Evolutionary conservation across 2,888 invertebrate species (phyloP), one percentile per base, ranked within the genome.

Genomic region (Lottia scabra): DNA sequence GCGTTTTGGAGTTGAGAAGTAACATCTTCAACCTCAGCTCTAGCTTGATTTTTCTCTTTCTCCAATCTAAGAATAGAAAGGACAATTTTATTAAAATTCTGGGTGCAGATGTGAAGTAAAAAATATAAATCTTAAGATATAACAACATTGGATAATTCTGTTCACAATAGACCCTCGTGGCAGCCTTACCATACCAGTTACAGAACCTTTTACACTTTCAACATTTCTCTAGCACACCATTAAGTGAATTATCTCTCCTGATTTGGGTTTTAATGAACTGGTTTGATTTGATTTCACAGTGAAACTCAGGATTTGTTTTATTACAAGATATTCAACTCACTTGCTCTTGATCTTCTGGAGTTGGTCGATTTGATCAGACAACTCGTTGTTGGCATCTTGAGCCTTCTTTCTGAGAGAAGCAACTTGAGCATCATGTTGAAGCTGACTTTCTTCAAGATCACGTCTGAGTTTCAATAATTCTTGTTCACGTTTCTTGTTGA

Each of bases 401-500:
- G 99, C 98, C 94, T 99, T 99, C 94, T 99, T 99, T 92, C 98
- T 95, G 89, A 99, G 93, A 91, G 95, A 95, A 89, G 96, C 95
- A 89, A 98, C 93, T 83, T 97, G 95, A 78, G 95, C 94, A 92
- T 99, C 99, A 91, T 98, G 97, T 92, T 98, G 98, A 91, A 98
- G 96, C 93, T 97, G 97, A 90, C 96, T 94, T 91, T 99, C 98
- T 91, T 99, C 99, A 88, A 99, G 93, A 91, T 99, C 99, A 63
- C 84, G 95, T 87, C 98, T 95, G 86, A 99, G 94, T 91, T 98
- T 99, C 93, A 96, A 95, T 87, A 99, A 94, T 92, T 99, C 99
- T 87, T 97, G 96, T 91, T 99, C 99, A 84, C 99, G 95, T 92
- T 99, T 98, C 94, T 99, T 99, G 95, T 98, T 99, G 90, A 99